Base-by-base conservation (phyloP, 2,113 vertebrate genomes). In the Cephalopholis sonnerati region DNA sequence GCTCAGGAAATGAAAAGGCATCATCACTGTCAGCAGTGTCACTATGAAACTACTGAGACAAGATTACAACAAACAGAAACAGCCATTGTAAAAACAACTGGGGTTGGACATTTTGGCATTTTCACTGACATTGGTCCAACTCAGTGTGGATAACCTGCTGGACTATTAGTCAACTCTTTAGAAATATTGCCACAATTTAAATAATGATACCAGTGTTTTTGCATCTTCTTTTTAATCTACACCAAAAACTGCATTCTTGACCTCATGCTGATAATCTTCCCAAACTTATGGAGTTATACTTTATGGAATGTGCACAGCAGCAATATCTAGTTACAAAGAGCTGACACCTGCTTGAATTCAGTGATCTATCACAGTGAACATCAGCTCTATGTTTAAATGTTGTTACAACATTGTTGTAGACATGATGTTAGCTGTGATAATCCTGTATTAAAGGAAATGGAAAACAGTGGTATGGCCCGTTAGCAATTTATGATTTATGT, bases 1-100 rank as follows among this genome's bases (percentile, higher is more conserved):
- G 32, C 24, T 62, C 71, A 62, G 75, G 62, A 53, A 22, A 54
- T 53, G 13, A 68, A 22, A 64, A 77, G 59, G 53, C 68, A 53
- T 29, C 61, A 25, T 78, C 39, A 39, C 13, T 13, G 67, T 72
- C 55, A 67, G 62, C 48, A 67, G 27, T 18, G 57, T 50, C 55
- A 32, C 29, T 29, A 17, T 66, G 32, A 53, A 53, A 44, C n/a
- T 18, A 27, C 51, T 41, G 22, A 67, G 67, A 54, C 16, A 5
- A 18, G 7, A 50, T 58, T 13, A 59, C 13, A 53, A 58, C 9
- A 20, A 44, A 68, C 10, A 44, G 32, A 17, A 48, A 48, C 44
- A 68, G 13, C 25, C 51, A n/a, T 7, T 8, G 53, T 46, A 54
- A 61, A 3, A 41, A 17, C 48, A 50, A 17, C 58, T 6, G 55